Evolutionary conservation across 2,113 vertebrate genomes (phyloP), one percentile per base, ranked within the genome.

Genomic region (Scomber scombrus): DNA sequence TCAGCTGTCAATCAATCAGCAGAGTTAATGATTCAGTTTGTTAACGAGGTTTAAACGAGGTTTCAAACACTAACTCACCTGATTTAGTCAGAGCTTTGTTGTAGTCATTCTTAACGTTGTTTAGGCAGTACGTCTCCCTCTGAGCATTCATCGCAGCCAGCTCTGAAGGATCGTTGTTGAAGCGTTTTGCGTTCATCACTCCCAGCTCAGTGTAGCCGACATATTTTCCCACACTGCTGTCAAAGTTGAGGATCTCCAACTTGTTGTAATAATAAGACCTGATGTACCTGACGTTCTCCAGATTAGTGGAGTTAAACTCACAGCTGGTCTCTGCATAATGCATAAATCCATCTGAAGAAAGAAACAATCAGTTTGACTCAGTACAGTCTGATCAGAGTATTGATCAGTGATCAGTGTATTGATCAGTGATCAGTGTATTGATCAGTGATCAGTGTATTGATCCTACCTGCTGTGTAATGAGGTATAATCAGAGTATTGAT

Each of bases 271-370:
- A 52, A 0, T 1, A 0, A 0, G 86, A 90, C 0, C 0, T 0
- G 0, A 29, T 83, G 74, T 0, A 82, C 74, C 49, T n/a, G 7
- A 86, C 71, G 86, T 86, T 85, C 0, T 74, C 60, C 67, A 56
- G 85, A 0, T 90, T 64, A 40, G 61, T 29, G 29, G 91, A 93
- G 87, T 63, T 90, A 68, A 62, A 93, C 3, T 2, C 21, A 45
- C 91, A 91, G 0, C 9, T 10, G 0, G 0, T 0, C 0, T 0
- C 0, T 0, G 0, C 0, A 23, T 2, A n/a, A 0, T 1, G 0
- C 9, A 7, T 4, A 61, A 78, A 92, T 70, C 78, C 90, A 84
- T 88, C 86, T 84, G 80, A 34, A 4, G 23, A 63, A 50, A 50
- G 8, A 71, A 8, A 43, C 5, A 3, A 34, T 4, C 40, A 19